Evolutionary conservation across 2,797 vertebrate species (phyloP), one percentile per base, ranked within the genome.

Genomic region (Brachyrhaphis roseni): DNA sequence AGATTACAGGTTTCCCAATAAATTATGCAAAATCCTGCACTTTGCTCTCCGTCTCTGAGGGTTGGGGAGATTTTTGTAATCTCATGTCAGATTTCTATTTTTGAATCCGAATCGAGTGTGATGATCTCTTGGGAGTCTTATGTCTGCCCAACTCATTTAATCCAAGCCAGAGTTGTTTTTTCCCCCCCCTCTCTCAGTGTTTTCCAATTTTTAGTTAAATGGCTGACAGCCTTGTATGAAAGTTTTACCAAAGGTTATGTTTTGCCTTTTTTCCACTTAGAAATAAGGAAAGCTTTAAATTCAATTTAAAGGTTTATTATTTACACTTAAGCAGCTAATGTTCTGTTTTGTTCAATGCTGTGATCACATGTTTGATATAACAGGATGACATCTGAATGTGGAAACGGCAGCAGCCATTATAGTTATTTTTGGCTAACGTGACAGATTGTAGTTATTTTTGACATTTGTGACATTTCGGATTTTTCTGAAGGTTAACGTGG

Each of bases 11-110:
- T 87, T 86, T 91, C 66, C 78, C 71, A 12, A 93, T 94, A 76
- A 94, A 94, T 94, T 93, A 95, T 93, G 92, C 86, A 68, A 94
- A 82, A 82, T 90, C 64, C 78, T 80, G 81, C 91, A 93, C 89
- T 93, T 95, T 93, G 93, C 81, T 86, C 81, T 78, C 80, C 77
- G 82, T 79, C 74, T 87, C 64, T 51, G 20, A 2, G 20, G 49
- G 0, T n/a, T 20, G 31, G 8, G 34, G 3, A 2, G 36, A 26
- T 39, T 66, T 23, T 39, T 39, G 36, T 39, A 66, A 41, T 66
- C 18, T 79, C 79, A 53, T 46, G 46, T 57, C 13, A 6, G 62
- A 70, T 86, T 81, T 86, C 47, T 85, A 46, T 78, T 86, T 88
- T 87, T 79, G 28, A 66, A 76, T 88, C 23, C 68, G 34, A 74